Percentiles rank a stretch among this genome's conserved stretches.
Conservation (phyloP, 1,140 invertebrate genomes). For the Hylyphantes graminicola region DNA sequence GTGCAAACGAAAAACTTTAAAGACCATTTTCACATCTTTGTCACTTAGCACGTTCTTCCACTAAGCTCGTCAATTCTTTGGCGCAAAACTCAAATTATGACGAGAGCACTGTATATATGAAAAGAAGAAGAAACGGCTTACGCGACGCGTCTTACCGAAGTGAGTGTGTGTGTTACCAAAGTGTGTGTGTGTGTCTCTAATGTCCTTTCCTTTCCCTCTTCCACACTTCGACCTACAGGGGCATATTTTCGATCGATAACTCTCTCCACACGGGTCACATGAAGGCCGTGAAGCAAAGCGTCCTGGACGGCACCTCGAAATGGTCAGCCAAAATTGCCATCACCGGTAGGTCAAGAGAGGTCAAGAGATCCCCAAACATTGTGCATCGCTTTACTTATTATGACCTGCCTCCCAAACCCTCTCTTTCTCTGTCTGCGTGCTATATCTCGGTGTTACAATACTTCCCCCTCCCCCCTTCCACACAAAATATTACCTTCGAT, state of each 20-base stretch:
- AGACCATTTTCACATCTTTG: too few relatives aligned
- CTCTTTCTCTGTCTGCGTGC: slow-evolving; percentile 51
- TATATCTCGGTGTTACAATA: neutral
- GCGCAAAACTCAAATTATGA: too few relatives aligned
- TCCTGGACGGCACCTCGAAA: slow-evolving; percentile 99
- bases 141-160: too few relatives aligned
- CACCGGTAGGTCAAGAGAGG: slow-evolving; percentile 78
- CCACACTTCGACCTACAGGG: slow-evolving; percentile 73
- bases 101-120: too few relatives aligned
- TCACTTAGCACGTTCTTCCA: too few relatives aligned
- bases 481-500: neutral
- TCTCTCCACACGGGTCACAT: slow-evolving; percentile 95
- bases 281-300: slow-evolving; percentile 97
- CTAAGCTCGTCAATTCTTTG: too few relatives aligned
- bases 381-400: too few relatives aligned
- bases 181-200: slow-evolving; percentile 10
- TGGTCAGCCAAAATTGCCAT: slow-evolving; percentile 99
- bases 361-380: too few relatives aligned
- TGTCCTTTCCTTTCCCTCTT: slow-evolving; percentile 33
- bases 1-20: too few relatives aligned
- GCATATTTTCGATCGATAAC: slow-evolving; percentile 93
- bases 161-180: neutral
- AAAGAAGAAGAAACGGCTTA: too few relatives aligned
- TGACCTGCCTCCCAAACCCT: neutral
- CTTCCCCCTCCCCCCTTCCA: neutral